phyloP scores from a whole-genome alignment of 1,140 invertebrate genomes.

The Aphidius ervi region DNA sequence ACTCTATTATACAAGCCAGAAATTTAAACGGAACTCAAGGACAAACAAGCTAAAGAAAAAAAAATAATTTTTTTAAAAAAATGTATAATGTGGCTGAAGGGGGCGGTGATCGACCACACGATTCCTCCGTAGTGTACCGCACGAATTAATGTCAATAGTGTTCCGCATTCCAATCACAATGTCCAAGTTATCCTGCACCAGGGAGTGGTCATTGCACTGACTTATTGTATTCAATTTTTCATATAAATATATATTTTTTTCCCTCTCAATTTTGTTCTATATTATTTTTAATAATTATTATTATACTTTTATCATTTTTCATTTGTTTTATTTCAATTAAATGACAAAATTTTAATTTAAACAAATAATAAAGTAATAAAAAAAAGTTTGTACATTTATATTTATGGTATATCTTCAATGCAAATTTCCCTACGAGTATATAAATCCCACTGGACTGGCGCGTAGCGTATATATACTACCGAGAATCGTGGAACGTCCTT shows the following conservation, averaged over 20 bases:
- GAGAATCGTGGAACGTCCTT: slow-evolving; percentile 29
- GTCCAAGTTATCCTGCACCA: not conserved
- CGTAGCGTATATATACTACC: slow-evolving; percentile 14
- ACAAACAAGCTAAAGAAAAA: too few species aligned
- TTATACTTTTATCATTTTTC: slow-evolving; percentile 1
- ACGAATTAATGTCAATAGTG: slow-evolving; percentile 34
- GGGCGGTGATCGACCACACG: slow-evolving; percentile 22
- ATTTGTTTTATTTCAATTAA: slow-evolving; percentile 10
- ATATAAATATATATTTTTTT: too few species aligned
- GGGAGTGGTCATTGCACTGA: slow-evolving; percentile 12
- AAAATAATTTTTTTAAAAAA: not conserved
- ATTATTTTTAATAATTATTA: not conserved
- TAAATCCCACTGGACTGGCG: too few species aligned
- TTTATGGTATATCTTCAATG: slow-evolving; percentile 24
- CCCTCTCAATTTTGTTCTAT: slow-evolving; percentile 2
- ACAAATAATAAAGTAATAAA: not conserved
- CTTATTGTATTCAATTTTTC: slow-evolving; percentile 10
- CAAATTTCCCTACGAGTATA: slow-evolving; percentile 21
- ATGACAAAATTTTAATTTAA: slow-evolving; percentile 19
- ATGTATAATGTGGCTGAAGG: slow-evolving; percentile 8
- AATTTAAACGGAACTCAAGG: too few species aligned
- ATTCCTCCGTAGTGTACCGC: slow-evolving; percentile 20
- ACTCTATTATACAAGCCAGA: too few species aligned
- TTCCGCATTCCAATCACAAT: slow-evolving; percentile 31
- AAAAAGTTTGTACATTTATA: slow-evolving; percentile 11